A percentile compares a stretch with the other conserved stretches of the same genome.
phyloP scores from a whole-genome alignment of 2,888 invertebrate species.

The Rhorus exstirpatorius region DNA sequence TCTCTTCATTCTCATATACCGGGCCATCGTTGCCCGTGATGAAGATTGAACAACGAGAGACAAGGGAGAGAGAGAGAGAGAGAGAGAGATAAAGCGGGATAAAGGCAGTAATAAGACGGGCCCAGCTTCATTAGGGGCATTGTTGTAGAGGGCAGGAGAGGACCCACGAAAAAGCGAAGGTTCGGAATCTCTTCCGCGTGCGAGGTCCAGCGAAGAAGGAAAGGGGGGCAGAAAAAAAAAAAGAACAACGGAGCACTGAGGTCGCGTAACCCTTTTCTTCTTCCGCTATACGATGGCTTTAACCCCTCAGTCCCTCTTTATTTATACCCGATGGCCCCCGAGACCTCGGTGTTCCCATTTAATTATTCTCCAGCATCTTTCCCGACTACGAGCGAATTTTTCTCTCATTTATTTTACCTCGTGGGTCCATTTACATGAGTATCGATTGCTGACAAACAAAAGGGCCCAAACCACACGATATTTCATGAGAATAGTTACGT shows the following conservation, averaged over 20 bases:
- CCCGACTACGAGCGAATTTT: slow-evolving; percentile 38
- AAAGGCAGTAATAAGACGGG: slow-evolving; percentile 83
- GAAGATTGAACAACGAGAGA: slow-evolving; percentile 81
- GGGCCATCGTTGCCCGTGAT: slow-evolving; percentile 72
- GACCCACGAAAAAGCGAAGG: slow-evolving; percentile 50
- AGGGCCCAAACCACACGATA: background rate
- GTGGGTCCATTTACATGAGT: background rate
- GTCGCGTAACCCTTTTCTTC: slow-evolving; percentile 34
- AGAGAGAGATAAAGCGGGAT: slow-evolving; percentile 76
- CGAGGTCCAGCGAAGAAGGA: slow-evolving; percentile 20
- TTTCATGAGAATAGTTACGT: background rate
- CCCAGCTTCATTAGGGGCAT: slow-evolving; percentile 84
- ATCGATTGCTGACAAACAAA: background rate
- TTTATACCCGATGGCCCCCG: background rate
- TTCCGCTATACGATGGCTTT: slow-evolving; percentile 17
- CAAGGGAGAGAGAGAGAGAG: slow-evolving; percentile 65
- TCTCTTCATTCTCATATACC: slow-evolving; percentile 13
- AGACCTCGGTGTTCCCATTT: slow-evolving; percentile 37
- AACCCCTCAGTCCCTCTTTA: background rate
- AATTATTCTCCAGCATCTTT: slow-evolving; percentile 31
- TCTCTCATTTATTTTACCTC: slow-evolving; percentile 52
- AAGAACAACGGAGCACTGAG: background rate
- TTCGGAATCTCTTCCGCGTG: slow-evolving; percentile 46
- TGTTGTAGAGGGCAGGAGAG: slow-evolving; percentile 78
- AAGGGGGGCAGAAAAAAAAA: slow-evolving; percentile 67